These are phyloP conservation scores for Stramonita haemastoma DNA, from an alignment of 2,888 invertebrate genomes.

Conservation along the genomic window DNA sequence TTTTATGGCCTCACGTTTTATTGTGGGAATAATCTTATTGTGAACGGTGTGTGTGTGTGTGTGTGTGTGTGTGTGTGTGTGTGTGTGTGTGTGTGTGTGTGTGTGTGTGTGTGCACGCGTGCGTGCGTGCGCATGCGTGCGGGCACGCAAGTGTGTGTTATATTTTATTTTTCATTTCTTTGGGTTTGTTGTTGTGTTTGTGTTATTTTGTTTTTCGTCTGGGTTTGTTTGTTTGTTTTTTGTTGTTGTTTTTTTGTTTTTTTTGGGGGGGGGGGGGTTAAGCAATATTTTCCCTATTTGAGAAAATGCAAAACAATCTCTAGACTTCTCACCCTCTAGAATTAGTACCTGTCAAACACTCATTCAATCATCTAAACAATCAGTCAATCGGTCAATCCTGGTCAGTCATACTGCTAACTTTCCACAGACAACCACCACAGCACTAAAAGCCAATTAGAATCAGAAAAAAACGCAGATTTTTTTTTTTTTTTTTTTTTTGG, in stretches of 20 bases:
- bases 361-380: too few species aligned
- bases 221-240: not conserved
- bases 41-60: not conserved
- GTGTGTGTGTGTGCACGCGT: not conserved
- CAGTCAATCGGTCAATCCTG: too few species aligned
- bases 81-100: slow-evolving; percentile 4
- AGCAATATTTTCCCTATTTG: too few species aligned
- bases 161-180: not conserved
- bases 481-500: too few species aligned
- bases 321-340: too few species aligned
- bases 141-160: not conserved
- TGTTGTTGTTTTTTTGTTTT: not conserved
- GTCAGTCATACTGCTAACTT: too few species aligned
- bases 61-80: slow-evolving; percentile 17
- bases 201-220: not conserved
- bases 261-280: not conserved
- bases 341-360: too few species aligned
- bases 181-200: not conserved
- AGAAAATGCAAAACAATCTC: too few species aligned
- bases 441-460: too few species aligned
- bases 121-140: not conserved
- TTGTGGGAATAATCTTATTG: not conserved
- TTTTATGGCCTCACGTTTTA: too few species aligned
- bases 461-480: too few species aligned
- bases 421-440: too few species aligned